phyloP scores from a whole-genome alignment of 2,797 vertebrate species.

The Alca torda region DNA sequence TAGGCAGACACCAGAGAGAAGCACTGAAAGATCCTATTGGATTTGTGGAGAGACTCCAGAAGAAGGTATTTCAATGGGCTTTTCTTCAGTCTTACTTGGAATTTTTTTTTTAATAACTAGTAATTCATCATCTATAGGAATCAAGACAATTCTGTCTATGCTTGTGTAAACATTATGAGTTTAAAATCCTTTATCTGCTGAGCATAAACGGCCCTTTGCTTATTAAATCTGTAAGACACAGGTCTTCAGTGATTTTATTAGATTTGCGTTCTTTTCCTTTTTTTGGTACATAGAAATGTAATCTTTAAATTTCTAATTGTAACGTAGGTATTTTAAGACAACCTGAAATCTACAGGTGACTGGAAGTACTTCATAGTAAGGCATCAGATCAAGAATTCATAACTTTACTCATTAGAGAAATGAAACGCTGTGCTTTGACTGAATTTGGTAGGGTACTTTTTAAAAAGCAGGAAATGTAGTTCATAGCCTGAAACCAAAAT shows the following conservation, averaged over 20 bases:
- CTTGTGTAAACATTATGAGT: neutral
- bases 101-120: constrained; percentile 1
- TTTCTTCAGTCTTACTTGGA: constrained; percentile 47
- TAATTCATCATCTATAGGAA: neutral
- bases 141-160: neutral
- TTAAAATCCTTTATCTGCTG: neutral
- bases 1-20: constrained; percentile 91
- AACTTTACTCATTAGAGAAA: neutral
- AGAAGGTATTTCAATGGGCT: constrained; percentile 83
- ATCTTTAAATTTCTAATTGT: neutral
- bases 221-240: neutral
- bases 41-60: constrained; percentile 98
- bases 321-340: neutral
- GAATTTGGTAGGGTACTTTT: neutral
- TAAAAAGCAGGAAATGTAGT: neutral
- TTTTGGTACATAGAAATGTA: neutral
- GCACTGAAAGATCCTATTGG: constrained; percentile 89
- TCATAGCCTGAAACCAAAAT: neutral
- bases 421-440: neutral
- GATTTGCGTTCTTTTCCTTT: neutral
- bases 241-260: neutral
- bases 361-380: neutral
- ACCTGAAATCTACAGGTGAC: neutral
- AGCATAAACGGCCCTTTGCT: neutral
- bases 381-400: neutral